Percentiles rank a stretch among this genome's conserved stretches.
These are phyloP conservation scores for Hyaena hyaena DNA, from an alignment of 2,113 vertebrate species.

Conservation along the genomic window DNA sequence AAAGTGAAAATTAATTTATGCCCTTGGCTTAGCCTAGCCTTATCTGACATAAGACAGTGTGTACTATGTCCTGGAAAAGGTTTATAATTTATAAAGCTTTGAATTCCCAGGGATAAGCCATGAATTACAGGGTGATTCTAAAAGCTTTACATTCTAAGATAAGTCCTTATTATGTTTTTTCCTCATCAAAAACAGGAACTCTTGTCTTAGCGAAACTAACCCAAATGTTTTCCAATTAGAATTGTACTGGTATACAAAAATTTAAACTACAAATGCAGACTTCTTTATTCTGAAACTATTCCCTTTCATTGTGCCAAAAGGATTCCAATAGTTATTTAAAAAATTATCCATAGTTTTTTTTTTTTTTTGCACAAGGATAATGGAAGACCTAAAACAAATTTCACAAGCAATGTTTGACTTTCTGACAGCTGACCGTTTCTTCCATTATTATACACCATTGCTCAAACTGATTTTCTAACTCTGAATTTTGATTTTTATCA, in stretches of 20 bases:
- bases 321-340: not conserved
- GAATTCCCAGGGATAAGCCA: constrained; percentile 61
- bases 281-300: constrained; percentile 25
- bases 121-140: constrained; percentile 45
- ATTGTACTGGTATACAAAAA: not conserved
- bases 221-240: constrained; percentile 18
- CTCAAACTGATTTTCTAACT: not conserved
- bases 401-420: not conserved
- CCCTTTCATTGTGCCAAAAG: not conserved
- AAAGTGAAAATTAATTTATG: constrained; percentile 5
- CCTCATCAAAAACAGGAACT: constrained; percentile 14
- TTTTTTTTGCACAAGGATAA: not conserved
- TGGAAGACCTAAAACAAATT: not conserved
- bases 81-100: constrained; percentile 57
- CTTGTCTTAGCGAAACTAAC: constrained; percentile 6
- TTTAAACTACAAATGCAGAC: not conserved
- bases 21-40: not conserved
- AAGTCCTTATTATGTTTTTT: constrained; percentile 2
- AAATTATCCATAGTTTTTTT: not conserved
- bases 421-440: not conserved
- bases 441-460: not conserved
- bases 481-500: not conserved
- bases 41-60: not conserved
- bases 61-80: not conserved
- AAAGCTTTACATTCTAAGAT: constrained; percentile 51